Conservation (phyloP, 2,113 vertebrate species). For the Myanophis thanlyinensis region DNA sequence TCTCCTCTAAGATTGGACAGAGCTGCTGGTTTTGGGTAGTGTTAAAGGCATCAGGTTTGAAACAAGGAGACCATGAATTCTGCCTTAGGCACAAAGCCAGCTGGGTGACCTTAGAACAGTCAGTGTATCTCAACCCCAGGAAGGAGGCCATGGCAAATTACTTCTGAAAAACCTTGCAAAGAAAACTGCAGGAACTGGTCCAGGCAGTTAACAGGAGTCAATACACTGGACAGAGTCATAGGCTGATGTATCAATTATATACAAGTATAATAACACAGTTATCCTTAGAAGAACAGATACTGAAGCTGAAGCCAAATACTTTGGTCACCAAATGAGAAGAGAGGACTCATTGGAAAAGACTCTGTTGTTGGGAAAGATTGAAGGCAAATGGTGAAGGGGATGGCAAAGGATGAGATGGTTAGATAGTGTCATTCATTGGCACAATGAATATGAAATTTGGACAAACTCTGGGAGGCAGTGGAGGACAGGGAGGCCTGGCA, state of each 20-base stretch:
- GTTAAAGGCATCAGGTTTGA: neutral
- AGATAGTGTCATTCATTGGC: no score
- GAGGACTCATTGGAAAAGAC: neutral
- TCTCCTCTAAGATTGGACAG: neutral
- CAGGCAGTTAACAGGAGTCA: neutral
- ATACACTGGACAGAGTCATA: neutral
- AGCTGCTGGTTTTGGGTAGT: neutral
- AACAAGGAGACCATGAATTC: neutral
- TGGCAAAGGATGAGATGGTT: no score
- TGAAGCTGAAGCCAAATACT: neutral
- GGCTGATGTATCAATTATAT: neutral
- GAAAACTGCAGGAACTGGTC: neutral
- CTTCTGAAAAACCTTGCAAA: neutral
- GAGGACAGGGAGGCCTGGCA: neutral
- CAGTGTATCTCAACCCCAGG: neutral
- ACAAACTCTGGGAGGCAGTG: neutral
- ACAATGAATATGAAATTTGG: neutral
- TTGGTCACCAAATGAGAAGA: neutral
- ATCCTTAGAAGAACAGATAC: neutral
- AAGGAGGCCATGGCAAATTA: neutral
- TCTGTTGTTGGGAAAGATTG: no score
- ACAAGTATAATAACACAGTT: neutral
- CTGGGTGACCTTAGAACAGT: neutral
- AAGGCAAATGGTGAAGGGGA: no score
- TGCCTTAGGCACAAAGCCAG: neutral